Conservation (phyloP, 2,888 invertebrate species). For the Chrysolina americana region DNA sequence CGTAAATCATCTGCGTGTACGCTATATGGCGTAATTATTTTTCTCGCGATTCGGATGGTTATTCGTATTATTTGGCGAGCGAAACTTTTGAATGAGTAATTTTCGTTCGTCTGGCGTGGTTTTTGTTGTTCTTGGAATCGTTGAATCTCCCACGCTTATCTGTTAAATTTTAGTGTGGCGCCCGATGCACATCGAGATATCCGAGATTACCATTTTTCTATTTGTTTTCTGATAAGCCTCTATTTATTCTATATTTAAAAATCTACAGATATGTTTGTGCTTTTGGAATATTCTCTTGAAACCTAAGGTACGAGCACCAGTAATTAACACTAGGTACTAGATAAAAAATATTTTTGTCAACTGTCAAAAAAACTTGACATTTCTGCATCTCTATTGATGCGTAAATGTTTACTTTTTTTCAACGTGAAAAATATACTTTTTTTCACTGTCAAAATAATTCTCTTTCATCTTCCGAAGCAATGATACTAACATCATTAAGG, state of each 20-base stretch:
- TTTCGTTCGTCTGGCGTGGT: conserved; percentile 13
- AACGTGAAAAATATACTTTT: no score
- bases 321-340: no score
- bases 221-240: neutral
- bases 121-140: conserved; percentile 16
- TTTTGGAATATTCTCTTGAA: no score
- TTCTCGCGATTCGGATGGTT: conserved; percentile 13
- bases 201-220: neutral
- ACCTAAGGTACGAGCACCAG: no score
- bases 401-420: no score
- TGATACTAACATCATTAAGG: no score
- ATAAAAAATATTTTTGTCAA: no score
- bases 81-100: conserved; percentile 19
- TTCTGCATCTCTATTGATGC: no score
- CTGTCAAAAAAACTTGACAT: no score
- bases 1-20: conserved; percentile 23
- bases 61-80: conserved; percentile 18
- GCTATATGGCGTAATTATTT: conserved; percentile 9
- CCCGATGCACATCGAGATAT: conserved; percentile 7
- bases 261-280: neutral
- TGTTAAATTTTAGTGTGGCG: neutral
- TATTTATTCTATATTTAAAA: neutral
- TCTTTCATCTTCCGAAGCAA: no score
- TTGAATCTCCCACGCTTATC: neutral
- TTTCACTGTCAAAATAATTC: no score